Conservation (phyloP, 2,888 invertebrate genomes). For the Sthenelais limicola region DNA sequence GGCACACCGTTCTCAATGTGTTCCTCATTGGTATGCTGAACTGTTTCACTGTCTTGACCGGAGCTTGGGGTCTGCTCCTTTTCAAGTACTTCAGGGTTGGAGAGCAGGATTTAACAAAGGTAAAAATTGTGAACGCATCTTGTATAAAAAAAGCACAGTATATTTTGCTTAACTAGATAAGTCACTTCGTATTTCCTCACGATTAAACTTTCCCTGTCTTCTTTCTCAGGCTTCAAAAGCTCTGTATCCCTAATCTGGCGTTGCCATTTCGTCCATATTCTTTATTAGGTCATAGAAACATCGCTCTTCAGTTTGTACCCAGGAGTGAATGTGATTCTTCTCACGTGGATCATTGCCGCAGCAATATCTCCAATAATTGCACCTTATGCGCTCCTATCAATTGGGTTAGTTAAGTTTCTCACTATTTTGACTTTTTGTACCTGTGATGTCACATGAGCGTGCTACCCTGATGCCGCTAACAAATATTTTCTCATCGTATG, state of each 20-base stretch:
- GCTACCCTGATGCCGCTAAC: too few relatives aligned
- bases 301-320: slow-evolving; percentile 62
- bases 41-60: slow-evolving; percentile 60
- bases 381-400: slow-evolving; percentile 58
- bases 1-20: slow-evolving; percentile 29
- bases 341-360: slow-evolving; percentile 61
- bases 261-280: too few relatives aligned
- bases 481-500: too few relatives aligned
- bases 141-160: too few relatives aligned
- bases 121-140: slow-evolving; percentile 52
- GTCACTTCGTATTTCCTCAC: too few relatives aligned
- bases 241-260: too few relatives aligned
- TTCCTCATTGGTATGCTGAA: slow-evolving; percentile 52
- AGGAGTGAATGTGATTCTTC: slow-evolving; percentile 55
- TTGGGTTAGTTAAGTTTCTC: slow-evolving; percentile 60
- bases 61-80: slow-evolving; percentile 60
- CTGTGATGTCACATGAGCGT: too few relatives aligned
- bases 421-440: too few relatives aligned
- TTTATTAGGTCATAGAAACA: slow-evolving; percentile 60
- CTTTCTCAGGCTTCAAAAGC: too few relatives aligned
- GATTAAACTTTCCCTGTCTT: too few relatives aligned
- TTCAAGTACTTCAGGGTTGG: slow-evolving; percentile 61
- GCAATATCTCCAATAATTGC: slow-evolving; percentile 48
- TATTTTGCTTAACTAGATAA: too few relatives aligned
- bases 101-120: slow-evolving; percentile 58